Conservation (phyloP, 2,113 vertebrate species). For the Anarhynchus alexandrinus region DNA sequence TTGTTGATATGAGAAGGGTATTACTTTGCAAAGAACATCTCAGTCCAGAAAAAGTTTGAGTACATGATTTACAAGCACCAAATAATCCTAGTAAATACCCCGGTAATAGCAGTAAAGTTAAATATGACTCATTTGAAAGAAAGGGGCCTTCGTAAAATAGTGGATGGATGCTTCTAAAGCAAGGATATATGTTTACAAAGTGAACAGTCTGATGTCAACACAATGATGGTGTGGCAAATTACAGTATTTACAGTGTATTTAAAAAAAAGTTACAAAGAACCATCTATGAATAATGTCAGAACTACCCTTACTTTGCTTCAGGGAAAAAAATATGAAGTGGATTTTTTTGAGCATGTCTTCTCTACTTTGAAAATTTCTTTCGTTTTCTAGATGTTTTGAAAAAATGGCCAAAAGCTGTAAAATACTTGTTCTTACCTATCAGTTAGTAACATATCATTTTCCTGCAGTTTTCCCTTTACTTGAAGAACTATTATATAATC, state of each 20-base stretch:
- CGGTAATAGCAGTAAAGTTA: neutral
- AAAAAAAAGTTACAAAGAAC: neutral
- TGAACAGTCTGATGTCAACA: neutral
- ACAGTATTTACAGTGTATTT: neutral
- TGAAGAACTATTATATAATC: neutral
- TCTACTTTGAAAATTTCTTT: neutral
- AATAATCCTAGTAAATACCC: neutral
- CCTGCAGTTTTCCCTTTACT: neutral
- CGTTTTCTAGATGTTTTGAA: neutral
- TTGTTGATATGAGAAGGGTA: neutral
- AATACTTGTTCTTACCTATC: neutral
- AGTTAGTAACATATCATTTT: neutral
- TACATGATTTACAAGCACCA: neutral
- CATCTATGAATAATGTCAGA: neutral
- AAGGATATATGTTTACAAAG: neutral
- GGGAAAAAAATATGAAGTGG: rapidly evolving
- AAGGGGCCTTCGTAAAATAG: neutral
- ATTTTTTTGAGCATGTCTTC: neutral
- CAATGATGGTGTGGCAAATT: neutral
- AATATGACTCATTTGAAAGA: neutral
- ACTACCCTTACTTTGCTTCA: neutral
- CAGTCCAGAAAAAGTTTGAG: neutral
- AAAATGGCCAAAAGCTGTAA: neutral
- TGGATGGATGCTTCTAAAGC: neutral
- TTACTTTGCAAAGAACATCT: neutral